phyloP scores from a whole-genome alignment of 1,140 invertebrate genomes.

The Habropoda laboriosa region DNA sequence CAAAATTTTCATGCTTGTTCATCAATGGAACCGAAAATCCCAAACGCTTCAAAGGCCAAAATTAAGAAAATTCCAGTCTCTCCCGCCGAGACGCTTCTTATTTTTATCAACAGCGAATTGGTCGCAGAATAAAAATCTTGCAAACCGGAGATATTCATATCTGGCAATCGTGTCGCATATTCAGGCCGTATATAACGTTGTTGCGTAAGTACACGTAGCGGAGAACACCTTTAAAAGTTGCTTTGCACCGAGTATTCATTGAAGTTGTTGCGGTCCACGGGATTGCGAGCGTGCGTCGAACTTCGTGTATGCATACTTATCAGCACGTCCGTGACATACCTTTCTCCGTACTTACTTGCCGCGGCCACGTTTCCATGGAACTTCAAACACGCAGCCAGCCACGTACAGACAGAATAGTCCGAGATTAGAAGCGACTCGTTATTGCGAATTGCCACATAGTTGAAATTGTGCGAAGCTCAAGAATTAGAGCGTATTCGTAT shows the following conservation, averaged over 20 bases:
- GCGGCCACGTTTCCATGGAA: constrained; percentile 38
- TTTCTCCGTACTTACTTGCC: constrained; percentile 40
- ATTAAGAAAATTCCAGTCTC: too few relatives aligned
- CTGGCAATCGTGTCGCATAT: constrained; percentile 3
- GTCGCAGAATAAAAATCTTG: not conserved
- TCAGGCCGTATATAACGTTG: not conserved
- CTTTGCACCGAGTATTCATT: constrained; percentile 14
- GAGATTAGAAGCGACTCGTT: constrained; percentile 61
- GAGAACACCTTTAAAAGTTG: constrained; percentile 3
- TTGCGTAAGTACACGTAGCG: not conserved
- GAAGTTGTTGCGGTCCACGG: not conserved
- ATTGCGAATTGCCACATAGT: constrained; percentile 61
- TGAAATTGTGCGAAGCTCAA: constrained; percentile 51
- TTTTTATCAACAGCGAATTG: not conserved
- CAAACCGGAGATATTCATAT: not conserved
- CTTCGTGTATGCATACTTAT: constrained; percentile 28
- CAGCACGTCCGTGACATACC: constrained; percentile 50
- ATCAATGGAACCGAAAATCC: too few relatives aligned
- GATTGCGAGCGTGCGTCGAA: not conserved
- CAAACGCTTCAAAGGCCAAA: too few relatives aligned
- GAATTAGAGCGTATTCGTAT: constrained; percentile 17
- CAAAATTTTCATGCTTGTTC: too few relatives aligned
- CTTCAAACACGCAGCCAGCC: constrained; percentile 49
- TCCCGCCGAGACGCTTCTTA: not conserved
- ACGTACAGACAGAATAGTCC: constrained; percentile 46